Evolutionary conservation across 2,113 vertebrate species (phyloP), one percentile per base, ranked within the genome.

Genomic region (Ptilonorhynchus violaceus): DNA sequence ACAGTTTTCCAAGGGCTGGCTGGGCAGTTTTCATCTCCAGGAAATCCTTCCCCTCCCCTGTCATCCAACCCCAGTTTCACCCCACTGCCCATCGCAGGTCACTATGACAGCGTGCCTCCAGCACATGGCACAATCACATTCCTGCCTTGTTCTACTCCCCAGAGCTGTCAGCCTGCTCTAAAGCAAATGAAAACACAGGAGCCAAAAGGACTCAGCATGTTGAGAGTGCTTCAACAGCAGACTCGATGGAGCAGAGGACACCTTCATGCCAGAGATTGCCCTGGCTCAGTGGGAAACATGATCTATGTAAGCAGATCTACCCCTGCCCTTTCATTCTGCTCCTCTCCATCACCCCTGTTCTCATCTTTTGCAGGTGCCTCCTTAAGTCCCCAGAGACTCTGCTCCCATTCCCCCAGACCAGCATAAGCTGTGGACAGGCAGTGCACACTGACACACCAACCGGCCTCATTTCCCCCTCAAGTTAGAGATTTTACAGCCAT

Each of bases 21-120:
- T 88, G 94, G 74, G 49, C 75, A 58, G 55, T 73, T 85, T 96
- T 82, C 81, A 67, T 73, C 86, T 94, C 67, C 89, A 92, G 88
- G 93, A 97, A 93, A 96, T 82, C 68, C 94, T 83, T 93, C 30
- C 56, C 70, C 68, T 96, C 35, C 59, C 44, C 42, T 78, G 88
- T 85, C 85, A 96, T 31, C 66, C 79, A 94, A 63, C 31, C 79
- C 85, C 73, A 70, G 74, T 37, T 79, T 91, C 83, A 88, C 63
- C 44, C 63, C 58, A 21, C 8, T 4, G 49, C 94, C 92, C 46
- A 39, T 58, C 87, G 74, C 92, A 69, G 85, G 85, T 89, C 92
- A 89, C 76, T 85, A 52, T 21, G 60, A 75, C 76, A 85, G 58
- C 3, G 0, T 86, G 72, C 64, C 35, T 94, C 79, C 95, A 78